Conservation (phyloP, 2,797 vertebrate species). For the Lepus townsendii region DNA sequence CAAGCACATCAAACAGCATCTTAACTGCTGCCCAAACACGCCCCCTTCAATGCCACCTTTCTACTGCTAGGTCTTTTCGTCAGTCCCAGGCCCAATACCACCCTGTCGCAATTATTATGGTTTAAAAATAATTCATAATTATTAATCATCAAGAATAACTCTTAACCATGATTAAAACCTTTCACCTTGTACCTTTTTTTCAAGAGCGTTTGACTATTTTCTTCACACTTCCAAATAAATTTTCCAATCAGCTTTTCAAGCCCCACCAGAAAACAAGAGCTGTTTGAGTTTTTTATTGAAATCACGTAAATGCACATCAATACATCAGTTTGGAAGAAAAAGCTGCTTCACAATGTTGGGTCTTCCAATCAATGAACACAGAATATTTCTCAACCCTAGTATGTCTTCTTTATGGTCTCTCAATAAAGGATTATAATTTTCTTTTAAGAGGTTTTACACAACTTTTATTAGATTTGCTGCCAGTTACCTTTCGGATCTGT, state of each 20-base stretch:
- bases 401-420: not conserved
- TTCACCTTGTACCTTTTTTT: not conserved
- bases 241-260: slow-evolving; percentile 1
- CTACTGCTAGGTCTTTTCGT: not conserved
- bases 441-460: slow-evolving; percentile 11
- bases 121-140: slow-evolving; percentile 19
- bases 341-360: not conserved
- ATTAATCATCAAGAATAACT: too few relatives aligned
- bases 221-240: slow-evolving; percentile 32
- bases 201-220: not conserved
- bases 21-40: too few relatives aligned
- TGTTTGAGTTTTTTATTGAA: not conserved
- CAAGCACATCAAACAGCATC: too few relatives aligned
- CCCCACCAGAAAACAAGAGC: not conserved
- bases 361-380: not conserved
- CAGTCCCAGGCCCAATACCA: not conserved
- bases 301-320: not conserved
- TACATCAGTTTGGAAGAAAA: not conserved
- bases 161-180: not conserved
- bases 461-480: slow-evolving; percentile 51
- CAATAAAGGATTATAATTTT: slow-evolving; percentile 24
- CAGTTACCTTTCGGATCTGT: not conserved
- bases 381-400: not conserved
- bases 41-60: not conserved
- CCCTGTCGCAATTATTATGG: not conserved